Conservation (phyloP, 2,113 vertebrate genomes). For the Centropus bengalensis region DNA sequence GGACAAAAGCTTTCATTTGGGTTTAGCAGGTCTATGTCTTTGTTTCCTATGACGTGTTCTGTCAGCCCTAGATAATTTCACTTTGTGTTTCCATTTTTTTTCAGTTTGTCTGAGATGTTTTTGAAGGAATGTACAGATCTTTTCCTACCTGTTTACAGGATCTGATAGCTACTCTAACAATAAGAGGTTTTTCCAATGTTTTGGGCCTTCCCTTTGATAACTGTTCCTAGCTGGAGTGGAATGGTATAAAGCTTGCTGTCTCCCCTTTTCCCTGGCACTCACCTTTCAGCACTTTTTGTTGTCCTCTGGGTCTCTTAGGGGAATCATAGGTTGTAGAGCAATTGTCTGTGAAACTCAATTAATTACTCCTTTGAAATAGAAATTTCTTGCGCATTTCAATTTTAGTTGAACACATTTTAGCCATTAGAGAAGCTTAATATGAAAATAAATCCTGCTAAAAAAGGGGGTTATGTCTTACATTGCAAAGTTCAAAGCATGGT, state of each 20-base stretch:
- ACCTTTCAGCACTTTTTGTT: background rate
- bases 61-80: background rate
- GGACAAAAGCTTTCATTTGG: background rate
- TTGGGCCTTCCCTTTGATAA: background rate
- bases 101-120: background rate
- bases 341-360: background rate
- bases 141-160: background rate
- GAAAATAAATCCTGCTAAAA: constrained; percentile 17
- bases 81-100: background rate
- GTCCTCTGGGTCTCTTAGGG: background rate
- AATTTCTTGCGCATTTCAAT: background rate
- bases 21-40: background rate
- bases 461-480: background rate
- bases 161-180: background rate
- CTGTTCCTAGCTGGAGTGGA: background rate
- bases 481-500: background rate
- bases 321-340: background rate
- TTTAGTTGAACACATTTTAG: background rate
- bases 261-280: background rate
- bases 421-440: background rate
- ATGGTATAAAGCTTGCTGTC: background rate
- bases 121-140: background rate
- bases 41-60: background rate
- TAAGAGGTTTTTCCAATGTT: background rate
- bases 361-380: background rate